Percentiles rank a stretch among this genome's conserved stretches.
Conservation (phyloP, 2,797 vertebrate species). For the Pangasius krempfi region DNA sequence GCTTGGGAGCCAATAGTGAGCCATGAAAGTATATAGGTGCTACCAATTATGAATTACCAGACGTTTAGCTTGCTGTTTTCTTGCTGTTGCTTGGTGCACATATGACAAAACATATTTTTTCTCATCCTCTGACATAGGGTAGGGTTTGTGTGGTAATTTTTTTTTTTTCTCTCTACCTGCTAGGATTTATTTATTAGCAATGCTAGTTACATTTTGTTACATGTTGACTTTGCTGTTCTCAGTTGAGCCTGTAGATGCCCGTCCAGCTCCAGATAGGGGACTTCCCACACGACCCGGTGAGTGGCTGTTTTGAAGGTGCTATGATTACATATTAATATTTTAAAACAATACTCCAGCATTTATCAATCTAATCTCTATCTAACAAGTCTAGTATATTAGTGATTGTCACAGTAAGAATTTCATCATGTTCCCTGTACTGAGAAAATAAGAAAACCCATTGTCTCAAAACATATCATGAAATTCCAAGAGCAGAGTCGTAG, state of each 20-base stretch:
- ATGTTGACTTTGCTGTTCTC: constrained; percentile 42
- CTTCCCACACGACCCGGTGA: constrained; percentile 95
- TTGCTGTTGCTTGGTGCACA: not conserved
- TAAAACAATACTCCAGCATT: not conserved
- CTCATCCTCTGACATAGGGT: not conserved
- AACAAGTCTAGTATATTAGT: not conserved
- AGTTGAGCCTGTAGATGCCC: constrained; percentile 97
- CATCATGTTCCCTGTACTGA: not conserved
- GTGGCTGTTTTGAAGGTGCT: constrained; percentile 11
- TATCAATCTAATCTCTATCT: not conserved
- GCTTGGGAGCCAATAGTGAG: not conserved
- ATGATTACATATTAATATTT: not conserved
- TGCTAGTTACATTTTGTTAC: not conserved
- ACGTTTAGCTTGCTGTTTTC: too few species aligned
- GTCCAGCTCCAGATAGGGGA: constrained; percentile 92
- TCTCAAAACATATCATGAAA: not conserved
- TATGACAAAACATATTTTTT: not conserved
- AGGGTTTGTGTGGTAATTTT: not conserved
- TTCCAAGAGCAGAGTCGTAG: not conserved
- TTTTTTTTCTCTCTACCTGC: not conserved
- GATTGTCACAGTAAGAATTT: not conserved
- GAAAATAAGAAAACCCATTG: not conserved
- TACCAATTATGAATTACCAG: not conserved
- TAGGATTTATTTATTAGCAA: not conserved
- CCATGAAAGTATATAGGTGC: not conserved